These are phyloP conservation scores for Drosophila ustulata DNA, from an alignment of 2,888 invertebrate genomes.

Conservation along the genomic window DNA sequence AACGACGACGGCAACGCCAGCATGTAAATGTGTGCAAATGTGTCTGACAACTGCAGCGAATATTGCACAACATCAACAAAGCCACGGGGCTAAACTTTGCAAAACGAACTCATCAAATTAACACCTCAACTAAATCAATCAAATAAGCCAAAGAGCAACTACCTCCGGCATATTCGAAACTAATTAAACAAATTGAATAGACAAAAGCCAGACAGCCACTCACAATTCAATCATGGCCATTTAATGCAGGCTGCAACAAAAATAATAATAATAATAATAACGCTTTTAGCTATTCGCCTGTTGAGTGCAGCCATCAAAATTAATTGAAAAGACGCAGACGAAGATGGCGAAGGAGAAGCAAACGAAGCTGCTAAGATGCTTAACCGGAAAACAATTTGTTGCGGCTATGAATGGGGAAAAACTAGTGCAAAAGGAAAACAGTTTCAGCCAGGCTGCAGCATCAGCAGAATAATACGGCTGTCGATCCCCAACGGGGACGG, in stretches of 20 bases:
- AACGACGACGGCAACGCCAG: background rate
- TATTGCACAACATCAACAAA: conserved; percentile 4
- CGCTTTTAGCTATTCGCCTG: conserved; percentile 12
- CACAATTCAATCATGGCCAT: conserved; percentile 19
- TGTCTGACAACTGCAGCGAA: conserved; percentile 49
- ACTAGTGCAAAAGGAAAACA: conserved; percentile 22
- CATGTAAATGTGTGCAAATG: conserved; percentile 12
- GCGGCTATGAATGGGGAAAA: conserved; percentile 21
- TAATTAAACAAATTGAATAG: conserved; percentile 16
- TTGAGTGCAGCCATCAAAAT: conserved; percentile 34
- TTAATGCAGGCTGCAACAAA: conserved; percentile 11
- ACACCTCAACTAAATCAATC: conserved; percentile 49
- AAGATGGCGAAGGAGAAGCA: background rate
- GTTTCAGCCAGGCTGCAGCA: conserved; percentile 24
- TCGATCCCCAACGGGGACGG: background rate
- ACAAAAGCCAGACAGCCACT: background rate
- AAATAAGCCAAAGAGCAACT: conserved; percentile 28
- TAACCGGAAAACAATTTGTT: conserved; percentile 48
- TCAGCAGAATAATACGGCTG: conserved; percentile 47
- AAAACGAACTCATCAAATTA: conserved; percentile 49
- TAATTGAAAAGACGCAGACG: conserved; percentile 41
- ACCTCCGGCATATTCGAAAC: conserved; percentile 8
- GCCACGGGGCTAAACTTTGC: background rate
- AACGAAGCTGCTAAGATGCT: conserved; percentile 30
- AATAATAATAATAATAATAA: conserved; percentile 15